phyloP scores from a whole-genome alignment of 2,888 invertebrate genomes.

The Synanthedon formicaeformis region DNA sequence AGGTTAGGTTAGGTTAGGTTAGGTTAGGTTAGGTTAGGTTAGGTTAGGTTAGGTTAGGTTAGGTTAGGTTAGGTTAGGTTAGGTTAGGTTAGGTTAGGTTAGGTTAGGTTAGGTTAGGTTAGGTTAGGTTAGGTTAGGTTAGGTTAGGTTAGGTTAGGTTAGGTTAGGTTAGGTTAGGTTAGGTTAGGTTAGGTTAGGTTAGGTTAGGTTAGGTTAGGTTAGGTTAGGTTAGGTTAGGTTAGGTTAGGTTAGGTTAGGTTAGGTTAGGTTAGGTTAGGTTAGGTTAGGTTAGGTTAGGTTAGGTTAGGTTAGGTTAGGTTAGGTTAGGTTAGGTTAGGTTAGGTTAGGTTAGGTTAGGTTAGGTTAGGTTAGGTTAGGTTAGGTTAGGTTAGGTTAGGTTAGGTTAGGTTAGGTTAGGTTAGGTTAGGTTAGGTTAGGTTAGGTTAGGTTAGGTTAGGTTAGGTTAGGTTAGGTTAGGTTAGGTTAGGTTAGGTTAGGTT shows the following conservation, averaged over 20 bases:
- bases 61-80: conserved; percentile 8
- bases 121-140: conserved; percentile 8
- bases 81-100: conserved; percentile 8
- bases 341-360: conserved; percentile 11
- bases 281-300: conserved; percentile 9
- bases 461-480: conserved; percentile 8
- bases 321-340: conserved; percentile 10
- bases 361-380: conserved; percentile 10
- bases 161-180: conserved; percentile 7
- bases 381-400: conserved; percentile 10
- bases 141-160: conserved; percentile 8
- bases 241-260: conserved; percentile 7
- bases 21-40: conserved; percentile 8
- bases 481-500: conserved; percentile 8
- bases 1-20: conserved; percentile 7
- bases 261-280: conserved; percentile 10
- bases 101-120: conserved; percentile 8
- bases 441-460: conserved; percentile 5
- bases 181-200: conserved; percentile 5
- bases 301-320: conserved; percentile 11
- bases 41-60: conserved; percentile 8
- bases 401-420: conserved; percentile 7
- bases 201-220: conserved; percentile 5
- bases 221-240: conserved; percentile 8
- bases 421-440: conserved; percentile 9